These are phyloP conservation scores for Monomorium pharaonis DNA, from an alignment of 1,140 invertebrate species.

Conservation along the genomic window DNA sequence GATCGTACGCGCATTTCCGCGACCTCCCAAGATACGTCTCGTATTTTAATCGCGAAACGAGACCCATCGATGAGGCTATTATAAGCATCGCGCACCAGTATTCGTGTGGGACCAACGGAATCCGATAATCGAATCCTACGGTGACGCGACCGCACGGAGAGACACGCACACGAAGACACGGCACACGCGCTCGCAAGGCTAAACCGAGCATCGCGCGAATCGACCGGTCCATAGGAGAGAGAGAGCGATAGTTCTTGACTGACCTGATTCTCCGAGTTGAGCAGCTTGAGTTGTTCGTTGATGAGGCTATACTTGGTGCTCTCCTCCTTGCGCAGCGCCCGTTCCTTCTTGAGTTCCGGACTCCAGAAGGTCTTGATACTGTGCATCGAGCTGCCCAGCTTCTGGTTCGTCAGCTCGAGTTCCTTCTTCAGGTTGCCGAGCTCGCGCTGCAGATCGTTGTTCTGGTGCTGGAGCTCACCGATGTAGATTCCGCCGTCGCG, in stretches of 20 bases:
- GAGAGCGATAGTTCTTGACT: constrained; percentile 73
- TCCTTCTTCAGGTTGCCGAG: constrained; percentile 98
- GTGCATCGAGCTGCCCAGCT: constrained; percentile 99
- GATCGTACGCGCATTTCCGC: constrained; percentile 27
- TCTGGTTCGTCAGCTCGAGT: constrained; percentile 98
- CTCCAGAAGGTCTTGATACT: constrained; percentile 99
- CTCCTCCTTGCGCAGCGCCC: constrained; percentile 98
- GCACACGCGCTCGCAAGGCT: neutral
- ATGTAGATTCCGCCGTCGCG: constrained; percentile 88
- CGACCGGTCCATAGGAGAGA: neutral
- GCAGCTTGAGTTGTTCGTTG: constrained; percentile 98
- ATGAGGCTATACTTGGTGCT: constrained; percentile 98
- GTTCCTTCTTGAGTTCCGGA: constrained; percentile 99
- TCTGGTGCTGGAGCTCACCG: constrained; percentile 97
- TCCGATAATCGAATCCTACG: constrained; percentile 37
- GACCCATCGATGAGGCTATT: neutral
- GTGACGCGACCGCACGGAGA: neutral
- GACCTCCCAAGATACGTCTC: neutral
- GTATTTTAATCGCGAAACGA: neutral
- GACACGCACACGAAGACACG: neutral
- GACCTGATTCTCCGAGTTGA: constrained; percentile 99
- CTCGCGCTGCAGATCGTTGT: constrained; percentile 97
- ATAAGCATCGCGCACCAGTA: neutral
- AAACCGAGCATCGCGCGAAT: constrained; percentile 14
- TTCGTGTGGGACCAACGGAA: constrained; percentile 15